Evolutionary conservation across 2,113 vertebrate species (phyloP).

Genomic region (Heterotilapia buettikoferi): DNA sequence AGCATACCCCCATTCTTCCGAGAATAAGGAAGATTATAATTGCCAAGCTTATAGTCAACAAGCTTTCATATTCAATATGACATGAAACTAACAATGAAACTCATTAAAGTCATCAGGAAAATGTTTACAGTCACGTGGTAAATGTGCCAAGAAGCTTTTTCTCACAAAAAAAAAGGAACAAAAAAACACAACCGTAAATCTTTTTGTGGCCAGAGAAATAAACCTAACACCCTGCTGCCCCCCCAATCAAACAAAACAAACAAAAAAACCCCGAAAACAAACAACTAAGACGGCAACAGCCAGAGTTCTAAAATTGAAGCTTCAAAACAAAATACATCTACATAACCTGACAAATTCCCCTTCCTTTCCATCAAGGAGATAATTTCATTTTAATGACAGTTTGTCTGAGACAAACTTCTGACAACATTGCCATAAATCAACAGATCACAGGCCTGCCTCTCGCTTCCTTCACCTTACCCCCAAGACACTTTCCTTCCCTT

Average conservation of each 20-base stretch:
- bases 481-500: conserved; percentile 90
- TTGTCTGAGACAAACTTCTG: conserved; percentile 81
- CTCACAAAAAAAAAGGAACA: accelerated
- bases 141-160: not conserved
- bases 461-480: conserved; percentile 71
- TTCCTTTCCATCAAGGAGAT: conserved; percentile 70
- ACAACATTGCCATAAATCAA: conserved; percentile 90
- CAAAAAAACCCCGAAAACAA: not conserved
- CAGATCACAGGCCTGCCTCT: conserved; percentile 77
- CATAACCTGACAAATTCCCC: conserved; percentile 57
- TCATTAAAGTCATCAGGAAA: too few species aligned
- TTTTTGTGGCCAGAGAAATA: not conserved
- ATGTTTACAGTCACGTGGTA: too few species aligned
- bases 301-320: not conserved
- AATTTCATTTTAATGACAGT: conserved; percentile 94
- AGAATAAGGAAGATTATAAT: too few species aligned
- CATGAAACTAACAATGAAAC: too few species aligned
- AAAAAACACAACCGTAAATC: not conserved
- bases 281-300: too few species aligned
- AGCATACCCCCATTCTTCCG: too few species aligned
- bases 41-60: too few species aligned
- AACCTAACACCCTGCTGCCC: not conserved
- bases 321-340: not conserved
- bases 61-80: too few species aligned
- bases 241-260: not conserved